Evolutionary conservation across 2,113 vertebrate genomes (phyloP).

Genomic region (Gracilinanus agilis): DNA sequence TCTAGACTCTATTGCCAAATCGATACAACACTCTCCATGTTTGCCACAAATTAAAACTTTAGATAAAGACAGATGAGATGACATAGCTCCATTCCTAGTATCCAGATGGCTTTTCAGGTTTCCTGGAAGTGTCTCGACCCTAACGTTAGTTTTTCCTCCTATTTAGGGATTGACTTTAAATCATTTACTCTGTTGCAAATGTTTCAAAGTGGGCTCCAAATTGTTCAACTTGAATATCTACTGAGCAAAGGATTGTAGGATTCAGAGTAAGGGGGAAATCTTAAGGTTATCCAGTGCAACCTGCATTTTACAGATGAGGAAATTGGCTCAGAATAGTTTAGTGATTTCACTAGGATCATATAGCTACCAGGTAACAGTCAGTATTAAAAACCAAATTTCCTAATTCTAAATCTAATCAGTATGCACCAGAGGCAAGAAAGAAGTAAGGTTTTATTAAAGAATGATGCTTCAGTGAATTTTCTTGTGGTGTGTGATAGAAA

Average conservation of each 20-base stretch:
- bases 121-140: not conserved
- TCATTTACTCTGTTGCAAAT: not conserved
- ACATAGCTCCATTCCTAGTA: not conserved
- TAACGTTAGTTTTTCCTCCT: not conserved
- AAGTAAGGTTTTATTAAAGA: not conserved
- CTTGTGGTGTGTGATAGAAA: not conserved
- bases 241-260: not conserved
- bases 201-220: not conserved
- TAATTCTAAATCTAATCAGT: not conserved
- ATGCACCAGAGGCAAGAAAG: not conserved
- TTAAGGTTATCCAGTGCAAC: not conserved
- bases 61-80: not conserved
- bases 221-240: not conserved
- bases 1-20: not conserved
- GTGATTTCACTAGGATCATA: not conserved
- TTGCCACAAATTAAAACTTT: not conserved
- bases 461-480: not conserved
- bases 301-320: not conserved
- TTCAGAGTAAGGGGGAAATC: not conserved
- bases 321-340: not conserved
- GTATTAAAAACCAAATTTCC: not conserved
- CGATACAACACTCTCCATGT: not conserved
- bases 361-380: not conserved
- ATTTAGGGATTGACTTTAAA: not conserved
- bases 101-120: slow-evolving; percentile 4